Conservation (phyloP, 2,113 vertebrate species). For the Caretta caretta region DNA sequence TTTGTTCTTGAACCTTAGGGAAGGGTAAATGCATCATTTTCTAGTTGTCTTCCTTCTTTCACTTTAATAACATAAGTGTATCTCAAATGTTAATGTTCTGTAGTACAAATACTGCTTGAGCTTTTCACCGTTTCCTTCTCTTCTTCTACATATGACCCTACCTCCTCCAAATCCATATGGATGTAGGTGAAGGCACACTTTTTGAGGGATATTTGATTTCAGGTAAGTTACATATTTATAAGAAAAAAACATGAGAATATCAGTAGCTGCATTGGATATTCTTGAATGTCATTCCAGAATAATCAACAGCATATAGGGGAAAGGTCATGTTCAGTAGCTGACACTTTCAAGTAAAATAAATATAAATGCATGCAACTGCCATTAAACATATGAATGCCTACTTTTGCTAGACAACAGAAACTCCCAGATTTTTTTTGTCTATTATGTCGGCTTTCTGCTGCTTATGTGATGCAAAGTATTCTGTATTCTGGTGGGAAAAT, state of each 20-base stretch:
- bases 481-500: not conserved
- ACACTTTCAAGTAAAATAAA: too few relatives aligned
- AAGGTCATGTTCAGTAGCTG: not conserved
- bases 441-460: not conserved
- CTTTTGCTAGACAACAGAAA: not conserved
- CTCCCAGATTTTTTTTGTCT: not conserved
- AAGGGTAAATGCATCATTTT: not conserved
- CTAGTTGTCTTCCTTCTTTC: not conserved
- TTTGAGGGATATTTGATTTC: not conserved
- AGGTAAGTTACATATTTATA: not conserved
- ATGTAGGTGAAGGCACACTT: not conserved
- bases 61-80: not conserved
- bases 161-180: not conserved
- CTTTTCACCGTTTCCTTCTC: not conserved
- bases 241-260: not conserved
- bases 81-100: not conserved
- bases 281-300: not conserved
- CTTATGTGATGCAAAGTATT: not conserved
- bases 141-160: not conserved
- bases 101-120: not conserved
- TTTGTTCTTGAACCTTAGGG: not conserved
- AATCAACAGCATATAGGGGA: not conserved
- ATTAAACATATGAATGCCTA: not conserved
- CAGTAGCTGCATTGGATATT: not conserved
- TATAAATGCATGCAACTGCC: too few relatives aligned